phyloP scores from a whole-genome alignment of 2,888 invertebrate species.

The Noctua janthe region DNA sequence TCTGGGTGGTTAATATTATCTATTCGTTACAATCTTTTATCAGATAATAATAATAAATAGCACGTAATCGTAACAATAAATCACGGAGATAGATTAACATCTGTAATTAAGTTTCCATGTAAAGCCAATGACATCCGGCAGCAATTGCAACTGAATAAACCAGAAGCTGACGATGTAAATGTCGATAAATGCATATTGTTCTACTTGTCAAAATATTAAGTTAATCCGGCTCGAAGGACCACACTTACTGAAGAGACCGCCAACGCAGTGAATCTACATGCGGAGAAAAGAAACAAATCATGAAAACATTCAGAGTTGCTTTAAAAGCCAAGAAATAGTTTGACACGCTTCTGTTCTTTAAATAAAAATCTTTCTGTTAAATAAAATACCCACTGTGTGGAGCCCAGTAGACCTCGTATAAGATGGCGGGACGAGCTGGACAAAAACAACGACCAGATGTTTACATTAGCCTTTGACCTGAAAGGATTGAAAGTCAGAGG shows the following conservation, averaged over 20 bases:
- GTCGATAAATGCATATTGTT: not conserved
- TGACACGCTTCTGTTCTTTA: not conserved
- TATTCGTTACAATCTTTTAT: slow-evolving; percentile 5
- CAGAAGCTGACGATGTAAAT: not conserved
- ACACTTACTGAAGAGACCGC: not conserved
- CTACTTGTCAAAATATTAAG: not conserved
- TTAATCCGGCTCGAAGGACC: not conserved
- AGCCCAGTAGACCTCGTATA: not conserved
- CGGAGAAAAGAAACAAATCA: not conserved
- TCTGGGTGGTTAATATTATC: not conserved
- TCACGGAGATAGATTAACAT: not conserved
- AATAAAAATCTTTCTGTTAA: not conserved
- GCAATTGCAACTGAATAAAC: slow-evolving; percentile 7
- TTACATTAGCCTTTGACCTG: not conserved
- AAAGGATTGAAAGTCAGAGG: not conserved
- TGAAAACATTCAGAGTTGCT: not conserved
- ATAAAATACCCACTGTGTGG: not conserved
- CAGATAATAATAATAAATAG: not conserved
- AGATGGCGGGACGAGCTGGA: not conserved
- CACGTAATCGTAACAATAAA: slow-evolving; percentile 13
- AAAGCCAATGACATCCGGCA: not conserved
- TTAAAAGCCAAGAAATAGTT: not conserved
- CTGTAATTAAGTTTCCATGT: slow-evolving; percentile 33
- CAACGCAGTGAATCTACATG: not conserved
- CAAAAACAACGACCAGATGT: not conserved